Evolutionary conservation across 2,113 vertebrate species (phyloP), one percentile per base, ranked within the genome.

Genomic region (Myanophis thanlyinensis): DNA sequence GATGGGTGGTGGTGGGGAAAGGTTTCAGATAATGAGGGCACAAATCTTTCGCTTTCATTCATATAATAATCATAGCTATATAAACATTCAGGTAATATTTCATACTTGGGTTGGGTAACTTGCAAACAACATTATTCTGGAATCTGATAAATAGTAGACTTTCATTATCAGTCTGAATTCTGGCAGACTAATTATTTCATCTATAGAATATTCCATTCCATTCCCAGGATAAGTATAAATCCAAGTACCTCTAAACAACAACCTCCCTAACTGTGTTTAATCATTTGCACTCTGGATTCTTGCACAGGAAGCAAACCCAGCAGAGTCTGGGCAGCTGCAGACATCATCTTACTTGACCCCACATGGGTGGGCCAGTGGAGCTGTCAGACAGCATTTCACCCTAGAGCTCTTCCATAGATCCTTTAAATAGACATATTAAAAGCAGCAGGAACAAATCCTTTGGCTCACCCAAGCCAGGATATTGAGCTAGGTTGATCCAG

Each of bases 11-110:
- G 22, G 62, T 12, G 30, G 90, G 73, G 30, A 80, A 90, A 90
- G 90, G 94, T 94, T 93, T 67, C 20, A 95, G 93, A 95, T 96
- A 97, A 94, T 59, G 90, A 93, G 94, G 94, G 54, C 80, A 25
- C 93, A 96, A 93, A 97, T 95, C 95, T 93, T 95, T 91, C 90
- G 88, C n/a, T 56, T 97, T 91, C 89, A 91, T 94, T 89, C 96
- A 94, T 93, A 94, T 87, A 93, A 91, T 91, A 93, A 96, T 96
- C 95, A 96, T 92, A 96, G 90, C 95, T 40, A 96, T 53, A 93
- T 96, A 49, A n/a, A n/a, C 59, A 87, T 96, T 96, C 93, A 92
- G 89, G 93, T 96, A 91, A 96, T 96, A 93, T 94, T 94, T 91
- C 95, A 96, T 95, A 92, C 47, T 94, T 88, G 90, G 85, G 27